Evolutionary conservation across 2,113 vertebrate species (phyloP).

Genomic region (Gavialis gangeticus): DNA sequence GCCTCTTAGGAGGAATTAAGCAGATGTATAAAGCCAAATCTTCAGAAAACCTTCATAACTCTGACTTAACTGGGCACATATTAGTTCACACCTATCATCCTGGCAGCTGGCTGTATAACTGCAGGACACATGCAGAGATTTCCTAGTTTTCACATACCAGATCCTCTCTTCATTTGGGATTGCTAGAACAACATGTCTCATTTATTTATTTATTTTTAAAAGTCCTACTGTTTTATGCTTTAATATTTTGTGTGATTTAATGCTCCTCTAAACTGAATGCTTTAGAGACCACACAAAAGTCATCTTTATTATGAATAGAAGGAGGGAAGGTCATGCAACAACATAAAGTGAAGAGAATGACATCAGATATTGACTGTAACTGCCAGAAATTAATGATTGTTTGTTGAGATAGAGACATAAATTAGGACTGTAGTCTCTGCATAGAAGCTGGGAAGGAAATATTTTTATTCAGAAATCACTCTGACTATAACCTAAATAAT

Average conservation of each 20-base stretch:
- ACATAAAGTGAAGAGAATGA: conserved; percentile 62
- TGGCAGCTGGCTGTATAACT: background rate
- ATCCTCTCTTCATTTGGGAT: background rate
- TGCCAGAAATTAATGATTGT: conserved; percentile 67
- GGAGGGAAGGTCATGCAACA: conserved; percentile 54
- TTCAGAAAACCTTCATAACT: background rate
- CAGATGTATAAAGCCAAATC: background rate
- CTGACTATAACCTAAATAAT: conserved; percentile 58
- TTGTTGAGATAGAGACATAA: conserved; percentile 66
- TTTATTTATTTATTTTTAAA: conserved; percentile 6
- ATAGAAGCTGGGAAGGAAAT: conserved; percentile 50
- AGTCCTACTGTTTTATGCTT: conserved; percentile 25
- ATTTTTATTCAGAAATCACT: conserved; percentile 64
- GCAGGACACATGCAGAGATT: background rate
- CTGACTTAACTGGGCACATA: background rate
- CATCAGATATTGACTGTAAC: conserved; percentile 64
- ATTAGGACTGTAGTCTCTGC: background rate
- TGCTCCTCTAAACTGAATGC: conserved; percentile 26
- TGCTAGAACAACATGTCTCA: background rate
- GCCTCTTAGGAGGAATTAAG: background rate
- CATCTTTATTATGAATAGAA: conserved; percentile 63
- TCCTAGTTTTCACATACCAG: background rate
- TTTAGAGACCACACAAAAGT: background rate
- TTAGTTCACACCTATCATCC: background rate
- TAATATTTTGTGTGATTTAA: conserved; percentile 50